Evolutionary conservation across 2,888 invertebrate species (phyloP), one percentile per base, ranked within the genome.

Genomic region (Cheilosia impressa): DNA sequence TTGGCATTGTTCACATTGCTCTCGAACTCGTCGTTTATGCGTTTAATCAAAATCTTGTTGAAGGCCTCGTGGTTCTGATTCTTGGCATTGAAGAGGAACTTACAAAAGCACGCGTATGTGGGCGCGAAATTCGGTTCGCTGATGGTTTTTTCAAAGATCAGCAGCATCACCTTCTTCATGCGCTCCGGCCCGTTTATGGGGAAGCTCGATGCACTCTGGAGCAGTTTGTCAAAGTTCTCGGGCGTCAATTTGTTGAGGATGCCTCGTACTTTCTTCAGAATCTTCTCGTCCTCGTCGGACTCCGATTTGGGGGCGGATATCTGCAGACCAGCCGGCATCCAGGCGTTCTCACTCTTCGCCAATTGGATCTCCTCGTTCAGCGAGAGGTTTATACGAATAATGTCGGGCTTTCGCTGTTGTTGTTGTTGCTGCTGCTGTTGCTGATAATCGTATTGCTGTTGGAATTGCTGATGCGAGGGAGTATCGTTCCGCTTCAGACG

Each of bases 61-160:
- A 91, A 91, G 0, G 88, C 83, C 2, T 88, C 88, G 41, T 91
- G 90, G 34, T 89, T 91, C 65, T 90, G 89, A 9, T 90, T 89
- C 76, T 90, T 89, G 15, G 90, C 89, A 66, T 91, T 91, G 52
- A 91, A 91, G 4, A 91, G 87, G 34, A 91, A 90, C 87, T 91
- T 91, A 75, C 91, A 91, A 58, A 91, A 91, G 19, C 91, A 90
- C 0, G 91, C 91, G 77, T 91, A 91, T 0, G 91, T 91, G 10
- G 91, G 91, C 0, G 91, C 91, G 72, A 91, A 91, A 83, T 91
- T 91, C 0, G 91, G 91, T 47, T 91, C 91, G 50, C 91, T 91
- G 1, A 91, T 89, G 3, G 91, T 91, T 87, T 91, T 91, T 77
- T 91, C 91, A n/a, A 91, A 91, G 24, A 91, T 91, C 9, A 91